A percentile compares a stretch with the other conserved stretches of the same genome.
phyloP scores from a whole-genome alignment of 2,797 vertebrate genomes.

The Phoxinus dragarum region DNA sequence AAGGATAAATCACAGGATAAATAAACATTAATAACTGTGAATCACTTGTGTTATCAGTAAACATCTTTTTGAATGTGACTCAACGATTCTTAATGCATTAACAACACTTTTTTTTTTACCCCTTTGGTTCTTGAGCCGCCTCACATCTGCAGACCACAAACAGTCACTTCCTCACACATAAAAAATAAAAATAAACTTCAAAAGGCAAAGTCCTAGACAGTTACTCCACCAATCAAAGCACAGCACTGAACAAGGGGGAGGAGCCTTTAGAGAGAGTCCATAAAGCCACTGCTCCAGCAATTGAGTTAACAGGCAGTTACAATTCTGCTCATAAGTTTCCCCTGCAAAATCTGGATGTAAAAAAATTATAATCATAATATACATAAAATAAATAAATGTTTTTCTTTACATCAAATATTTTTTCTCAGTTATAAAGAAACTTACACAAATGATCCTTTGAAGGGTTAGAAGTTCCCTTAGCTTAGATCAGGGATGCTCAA shows the following conservation, averaged over 20 bases:
- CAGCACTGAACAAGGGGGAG: background rate
- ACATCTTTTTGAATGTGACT: background rate
- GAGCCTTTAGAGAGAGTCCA: background rate
- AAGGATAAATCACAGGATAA: background rate
- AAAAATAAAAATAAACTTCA: slow-evolving; percentile 44
- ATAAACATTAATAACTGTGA: background rate
- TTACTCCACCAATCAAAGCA: slow-evolving; percentile 40
- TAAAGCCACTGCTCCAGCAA: background rate
- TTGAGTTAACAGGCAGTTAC: background rate
- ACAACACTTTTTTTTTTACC: slow-evolving; percentile 34
- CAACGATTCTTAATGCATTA: background rate
- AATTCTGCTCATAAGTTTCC: background rate
- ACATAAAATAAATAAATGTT: background rate
- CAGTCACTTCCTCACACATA: slow-evolving; percentile 52
- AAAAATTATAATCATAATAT: background rate
- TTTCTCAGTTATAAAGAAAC: background rate
- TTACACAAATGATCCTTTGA: background rate
- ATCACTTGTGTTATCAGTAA: slow-evolving; percentile 1
- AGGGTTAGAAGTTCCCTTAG: background rate
- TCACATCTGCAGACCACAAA: slow-evolving; percentile 47
- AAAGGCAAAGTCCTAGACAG: background rate
- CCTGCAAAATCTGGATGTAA: background rate
- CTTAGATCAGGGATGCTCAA: too few relatives aligned
- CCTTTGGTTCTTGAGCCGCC: slow-evolving; percentile 5
- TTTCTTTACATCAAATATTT: too few relatives aligned